Percentiles rank a stretch among this genome's conserved stretches.
Conservation (phyloP, 2,888 invertebrate genomes). For the Argyresthia goedartella region DNA sequence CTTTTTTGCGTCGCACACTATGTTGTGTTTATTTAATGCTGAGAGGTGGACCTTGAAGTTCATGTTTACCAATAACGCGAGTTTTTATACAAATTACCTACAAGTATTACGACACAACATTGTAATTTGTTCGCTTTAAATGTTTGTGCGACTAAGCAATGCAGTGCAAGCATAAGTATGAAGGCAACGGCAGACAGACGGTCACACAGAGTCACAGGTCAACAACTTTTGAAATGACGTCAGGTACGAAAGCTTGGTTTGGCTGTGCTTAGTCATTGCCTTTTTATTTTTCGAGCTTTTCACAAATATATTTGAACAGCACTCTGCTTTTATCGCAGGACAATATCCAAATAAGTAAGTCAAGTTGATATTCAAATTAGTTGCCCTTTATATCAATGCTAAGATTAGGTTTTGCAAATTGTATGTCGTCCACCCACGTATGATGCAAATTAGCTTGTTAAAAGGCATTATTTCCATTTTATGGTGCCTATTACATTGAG, state of each 20-base stretch:
- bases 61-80: too few relatives aligned
- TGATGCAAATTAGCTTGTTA: conserved; percentile 3
- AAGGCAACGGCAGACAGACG: background rate
- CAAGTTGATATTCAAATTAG: background rate
- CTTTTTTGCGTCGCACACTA: conserved; percentile 4
- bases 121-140: too few relatives aligned
- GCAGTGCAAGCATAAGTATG: too few relatives aligned
- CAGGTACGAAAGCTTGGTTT: conserved; percentile 24
- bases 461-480: background rate
- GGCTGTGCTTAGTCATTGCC: background rate
- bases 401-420: background rate
- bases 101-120: too few relatives aligned
- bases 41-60: too few relatives aligned
- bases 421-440: background rate
- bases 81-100: too few relatives aligned
- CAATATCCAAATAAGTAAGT: too few relatives aligned
- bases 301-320: background rate
- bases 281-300: background rate
- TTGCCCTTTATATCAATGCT: background rate
- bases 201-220: conserved; percentile 20
- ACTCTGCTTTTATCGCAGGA: background rate
- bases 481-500: too few relatives aligned
- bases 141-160: too few relatives aligned
- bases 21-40: too few relatives aligned
- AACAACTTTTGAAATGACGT: conserved; percentile 35